phyloP scores from a whole-genome alignment of 2,888 invertebrate genomes.

The Tetranychus piercei region DNA sequence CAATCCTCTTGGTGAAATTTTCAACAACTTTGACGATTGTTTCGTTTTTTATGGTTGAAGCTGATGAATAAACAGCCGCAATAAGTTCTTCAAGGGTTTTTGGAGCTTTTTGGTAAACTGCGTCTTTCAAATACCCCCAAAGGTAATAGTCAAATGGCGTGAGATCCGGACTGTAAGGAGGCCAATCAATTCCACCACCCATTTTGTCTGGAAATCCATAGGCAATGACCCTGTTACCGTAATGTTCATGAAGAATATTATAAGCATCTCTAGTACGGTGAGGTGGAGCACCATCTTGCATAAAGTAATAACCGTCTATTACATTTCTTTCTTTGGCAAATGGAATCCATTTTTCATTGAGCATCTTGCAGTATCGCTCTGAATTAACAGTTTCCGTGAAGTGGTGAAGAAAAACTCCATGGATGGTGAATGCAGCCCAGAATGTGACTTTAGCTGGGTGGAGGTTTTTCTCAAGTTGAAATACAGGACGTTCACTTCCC shows the following conservation, averaged over 20 bases:
- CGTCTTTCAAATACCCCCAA: no score
- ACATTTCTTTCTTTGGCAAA: background rate
- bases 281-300: background rate
- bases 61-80: no score
- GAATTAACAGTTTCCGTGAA: conserved; percentile 15
- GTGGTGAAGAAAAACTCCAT: conserved; percentile 15
- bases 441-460: background rate
- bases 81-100: no score
- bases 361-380: conserved; percentile 4
- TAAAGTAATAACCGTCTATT: background rate
- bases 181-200: no score
- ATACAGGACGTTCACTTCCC: conserved; percentile 11
- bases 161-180: no score
- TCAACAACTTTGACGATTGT: no score
- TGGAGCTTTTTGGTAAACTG: no score
- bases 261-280: background rate
- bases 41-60: no score
- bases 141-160: no score
- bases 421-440: conserved; percentile 6
- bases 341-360: background rate
- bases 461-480: background rate
- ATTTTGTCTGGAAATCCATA: no score
- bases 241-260: background rate
- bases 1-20: no score
- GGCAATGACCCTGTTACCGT: background rate